Evolutionary conservation across 2,113 vertebrate genomes (phyloP).

Genomic region (Ceuthmochares aereus): DNA sequence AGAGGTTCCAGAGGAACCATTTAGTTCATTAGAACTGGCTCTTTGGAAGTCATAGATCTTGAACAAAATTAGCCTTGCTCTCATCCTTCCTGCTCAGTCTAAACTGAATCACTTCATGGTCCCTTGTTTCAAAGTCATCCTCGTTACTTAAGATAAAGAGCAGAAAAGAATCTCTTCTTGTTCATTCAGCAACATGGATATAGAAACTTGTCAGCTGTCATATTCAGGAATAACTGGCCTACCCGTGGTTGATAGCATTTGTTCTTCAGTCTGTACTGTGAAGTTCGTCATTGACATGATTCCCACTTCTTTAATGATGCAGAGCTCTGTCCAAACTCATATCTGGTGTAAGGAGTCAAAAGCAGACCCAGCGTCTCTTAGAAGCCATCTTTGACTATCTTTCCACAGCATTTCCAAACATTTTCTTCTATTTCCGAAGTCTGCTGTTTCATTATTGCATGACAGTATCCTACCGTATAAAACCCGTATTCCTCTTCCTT

Average conservation of each 20-base stretch:
- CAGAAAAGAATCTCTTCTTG: not conserved
- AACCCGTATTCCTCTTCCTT: not conserved
- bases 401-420: not conserved
- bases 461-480: not conserved
- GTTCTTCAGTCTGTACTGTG: not conserved
- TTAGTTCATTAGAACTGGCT: not conserved
- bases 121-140: not conserved
- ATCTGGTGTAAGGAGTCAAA: not conserved
- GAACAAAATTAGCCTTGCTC: not conserved
- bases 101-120: not conserved
- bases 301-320: constrained; percentile 13
- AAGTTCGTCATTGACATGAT: not conserved
- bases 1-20: not conserved
- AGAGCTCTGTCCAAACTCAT: not conserved
- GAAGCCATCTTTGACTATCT: not conserved
- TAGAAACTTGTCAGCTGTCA: constrained; percentile 18
- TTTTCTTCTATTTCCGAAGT: not conserved
- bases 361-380: not conserved
- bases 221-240: constrained; percentile 12
- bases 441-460: not conserved
- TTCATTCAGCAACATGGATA: not conserved
- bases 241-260: not conserved
- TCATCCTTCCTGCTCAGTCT: constrained; percentile 1
- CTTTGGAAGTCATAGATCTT: not conserved
- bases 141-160: constrained; percentile 6